Evolutionary conservation across 2,797 vertebrate genomes (phyloP).

Genomic region (Nothura maculosa): DNA sequence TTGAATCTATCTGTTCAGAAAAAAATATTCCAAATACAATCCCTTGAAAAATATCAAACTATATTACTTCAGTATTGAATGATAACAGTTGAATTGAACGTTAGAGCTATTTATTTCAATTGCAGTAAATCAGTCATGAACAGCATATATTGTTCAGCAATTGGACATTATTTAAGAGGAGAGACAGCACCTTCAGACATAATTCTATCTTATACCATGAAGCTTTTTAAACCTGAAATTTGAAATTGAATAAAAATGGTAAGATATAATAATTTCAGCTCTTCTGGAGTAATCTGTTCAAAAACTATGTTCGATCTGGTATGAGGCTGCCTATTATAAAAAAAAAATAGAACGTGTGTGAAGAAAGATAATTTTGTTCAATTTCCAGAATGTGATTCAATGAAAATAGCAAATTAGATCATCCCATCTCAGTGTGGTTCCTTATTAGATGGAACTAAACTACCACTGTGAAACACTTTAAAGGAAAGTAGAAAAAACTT

Average conservation of each 20-base stretch:
- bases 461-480: neutral
- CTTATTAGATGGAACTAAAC: neutral
- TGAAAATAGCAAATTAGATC: conserved; percentile 33
- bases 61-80: conserved; percentile 23
- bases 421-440: neutral
- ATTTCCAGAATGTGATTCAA: conserved; percentile 29
- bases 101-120: conserved; percentile 15
- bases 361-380: conserved; percentile 36
- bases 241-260: conserved; percentile 59
- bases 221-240: conserved; percentile 44
- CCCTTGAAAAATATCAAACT: conserved; percentile 25
- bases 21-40: conserved; percentile 26
- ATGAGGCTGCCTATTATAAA: neutral
- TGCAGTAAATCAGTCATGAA: conserved; percentile 14
- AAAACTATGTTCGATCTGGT: conserved; percentile 33
- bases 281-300: conserved; percentile 35
- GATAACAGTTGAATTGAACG: neutral
- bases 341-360: neutral
- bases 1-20: neutral
- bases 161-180: neutral
- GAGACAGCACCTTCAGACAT: conserved; percentile 10
- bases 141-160: conserved; percentile 19
- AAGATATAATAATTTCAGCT: conserved; percentile 59
- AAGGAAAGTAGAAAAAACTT: neutral
- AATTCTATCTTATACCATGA: conserved; percentile 29